Percentiles rank a stretch among this genome's conserved stretches.
phyloP scores from a whole-genome alignment of 1,140 invertebrate genomes.

The Piezodorus guildinii region DNA sequence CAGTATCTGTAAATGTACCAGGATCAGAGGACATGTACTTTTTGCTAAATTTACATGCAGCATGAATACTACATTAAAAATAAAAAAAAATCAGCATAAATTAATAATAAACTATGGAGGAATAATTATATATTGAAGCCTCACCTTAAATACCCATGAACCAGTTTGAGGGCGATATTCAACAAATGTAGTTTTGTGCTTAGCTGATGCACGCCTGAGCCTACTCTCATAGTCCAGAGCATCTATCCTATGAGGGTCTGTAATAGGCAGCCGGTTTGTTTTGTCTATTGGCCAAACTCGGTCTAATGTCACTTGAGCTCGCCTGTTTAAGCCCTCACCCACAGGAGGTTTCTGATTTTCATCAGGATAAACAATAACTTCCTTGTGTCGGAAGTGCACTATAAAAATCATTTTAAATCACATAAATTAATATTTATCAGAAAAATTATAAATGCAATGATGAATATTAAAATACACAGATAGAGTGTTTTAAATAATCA shows the following conservation, averaged over 20 bases:
- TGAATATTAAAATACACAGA: neutral
- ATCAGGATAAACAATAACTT: constrained; percentile 48
- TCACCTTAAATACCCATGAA: constrained; percentile 83
- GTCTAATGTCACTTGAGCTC: constrained; percentile 85
- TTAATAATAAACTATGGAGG: no score
- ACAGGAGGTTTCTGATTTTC: constrained; percentile 57
- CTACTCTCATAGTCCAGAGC: constrained; percentile 81
- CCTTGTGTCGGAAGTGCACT: constrained; percentile 64
- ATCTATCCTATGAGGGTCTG: constrained; percentile 60
- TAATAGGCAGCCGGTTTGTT: constrained; percentile 64
- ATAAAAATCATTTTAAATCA: constrained; percentile 25
- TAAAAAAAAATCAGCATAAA: no score
- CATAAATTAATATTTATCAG: neutral
- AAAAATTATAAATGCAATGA: no score
- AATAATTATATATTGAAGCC: neutral
- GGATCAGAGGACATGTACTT: no score
- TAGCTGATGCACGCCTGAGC: constrained; percentile 68
- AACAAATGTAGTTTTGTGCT: constrained; percentile 79
- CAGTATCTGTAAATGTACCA: no score
- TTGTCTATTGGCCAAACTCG: constrained; percentile 91
- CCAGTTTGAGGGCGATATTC: constrained; percentile 92
- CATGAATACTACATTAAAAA: no score
- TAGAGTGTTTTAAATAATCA: no score
- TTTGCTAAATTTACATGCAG: no score
- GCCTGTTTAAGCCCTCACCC: constrained; percentile 79